Base-by-base conservation (phyloP, 2,797 vertebrate species). In the Sebastes steindachneri region DNA sequence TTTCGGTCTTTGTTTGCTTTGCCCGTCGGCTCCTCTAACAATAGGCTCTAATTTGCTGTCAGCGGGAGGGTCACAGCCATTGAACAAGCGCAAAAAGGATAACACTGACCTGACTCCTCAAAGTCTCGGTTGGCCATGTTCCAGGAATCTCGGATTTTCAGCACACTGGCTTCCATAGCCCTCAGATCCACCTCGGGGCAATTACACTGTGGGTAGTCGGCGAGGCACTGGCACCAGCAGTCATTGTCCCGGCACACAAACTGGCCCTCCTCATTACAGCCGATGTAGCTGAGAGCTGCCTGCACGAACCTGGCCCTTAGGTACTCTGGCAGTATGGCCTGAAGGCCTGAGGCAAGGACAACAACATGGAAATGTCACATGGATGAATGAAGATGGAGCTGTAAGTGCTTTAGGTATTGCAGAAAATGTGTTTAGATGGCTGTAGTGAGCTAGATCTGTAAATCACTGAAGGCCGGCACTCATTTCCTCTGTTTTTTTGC, bases 211-310 rank as follows among this genome's bases (percentile, higher is more conserved):
- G 98, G 97, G 87, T 96, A 98, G 86, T 88, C 96, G 19, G 89
- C 88, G 10, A 95, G 96, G 65, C 98, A 99, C 48, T 96, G 96
- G 88, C 98, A 99, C 98, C 98, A 99, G 95, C 98, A 99, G 92
- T 99, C 98, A 87, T 96, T 97, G 93, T 98, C 95, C 74, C 95
- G 97, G 94, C 98, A 99, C 92, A 97, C 96, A 87, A 99, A 99
- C 70, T 97, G 97, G 60, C 98, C 98, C 82, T 99, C 97, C 10
- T 98, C 98, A 88, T 98, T 99, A 88, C 98, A 99, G 60, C 97
- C 98, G 3, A 99, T 97, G 80, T 99, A 99, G 91, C 97, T 98
- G 88, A 99, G 94, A 31, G 98, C 98, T 14, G 98, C 98, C 93
- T 99, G 97, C 14, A 99, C 97, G 85, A 99, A 99, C 48, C 96